Evolutionary conservation across 2,797 vertebrate species (phyloP).

Genomic region (Sebastes minor): DNA sequence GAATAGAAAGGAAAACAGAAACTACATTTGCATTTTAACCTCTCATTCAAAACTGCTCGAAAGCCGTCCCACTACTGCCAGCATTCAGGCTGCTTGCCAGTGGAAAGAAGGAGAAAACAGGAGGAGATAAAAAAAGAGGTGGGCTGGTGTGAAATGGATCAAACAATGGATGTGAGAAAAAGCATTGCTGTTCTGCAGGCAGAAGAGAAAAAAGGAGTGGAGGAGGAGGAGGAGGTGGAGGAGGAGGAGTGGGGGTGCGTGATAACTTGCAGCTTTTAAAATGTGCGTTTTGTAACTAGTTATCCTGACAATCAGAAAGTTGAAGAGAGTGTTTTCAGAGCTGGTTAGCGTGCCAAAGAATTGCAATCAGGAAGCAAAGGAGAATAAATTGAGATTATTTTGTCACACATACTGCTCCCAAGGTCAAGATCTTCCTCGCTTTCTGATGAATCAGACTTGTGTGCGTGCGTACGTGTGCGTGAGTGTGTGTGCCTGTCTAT

Average conservation of each 20-base stretch:
- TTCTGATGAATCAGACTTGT: constrained; percentile 16
- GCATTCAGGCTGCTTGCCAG: constrained; percentile 57
- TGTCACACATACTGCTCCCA: neutral
- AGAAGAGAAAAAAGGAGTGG: constrained; percentile 63
- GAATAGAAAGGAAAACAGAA: constrained; percentile 54
- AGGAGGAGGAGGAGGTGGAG: constrained; percentile 44
- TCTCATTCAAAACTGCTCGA: constrained; percentile 68
- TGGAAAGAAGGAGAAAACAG: constrained; percentile 66
- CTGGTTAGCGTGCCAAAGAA: constrained; percentile 11
- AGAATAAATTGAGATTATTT: constrained; percentile 13
- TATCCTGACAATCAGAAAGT: constrained; percentile 56
- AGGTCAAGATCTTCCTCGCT: constrained; percentile 12
- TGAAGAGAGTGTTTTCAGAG: constrained; percentile 42
- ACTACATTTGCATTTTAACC: constrained; percentile 64
- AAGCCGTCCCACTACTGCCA: constrained; percentile 59
- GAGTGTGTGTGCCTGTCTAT: constrained; percentile 15
- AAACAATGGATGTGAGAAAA: constrained; percentile 78
- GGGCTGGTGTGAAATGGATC: constrained; percentile 78
- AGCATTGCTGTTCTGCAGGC: constrained; percentile 65
- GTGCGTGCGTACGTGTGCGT: neutral
- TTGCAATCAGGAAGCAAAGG: constrained; percentile 8
- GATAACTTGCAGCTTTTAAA: constrained; percentile 72
- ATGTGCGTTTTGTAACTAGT: constrained; percentile 63
- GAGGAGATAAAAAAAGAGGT: constrained; percentile 75
- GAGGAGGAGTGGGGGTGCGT: constrained; percentile 66